Conservation (phyloP, 1,140 invertebrate species). For the Oryctes rhinoceros region DNA sequence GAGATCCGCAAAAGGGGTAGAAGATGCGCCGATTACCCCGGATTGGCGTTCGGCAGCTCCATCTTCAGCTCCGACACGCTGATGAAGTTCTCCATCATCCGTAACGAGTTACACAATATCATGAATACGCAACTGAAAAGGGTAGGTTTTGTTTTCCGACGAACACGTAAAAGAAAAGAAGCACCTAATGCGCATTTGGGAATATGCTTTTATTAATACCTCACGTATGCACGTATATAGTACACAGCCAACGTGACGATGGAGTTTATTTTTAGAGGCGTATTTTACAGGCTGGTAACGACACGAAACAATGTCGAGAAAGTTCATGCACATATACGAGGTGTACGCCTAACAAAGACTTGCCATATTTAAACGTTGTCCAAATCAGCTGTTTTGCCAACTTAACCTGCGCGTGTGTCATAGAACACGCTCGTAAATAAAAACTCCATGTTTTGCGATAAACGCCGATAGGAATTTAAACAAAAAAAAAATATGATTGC, state of each 20-base stretch:
- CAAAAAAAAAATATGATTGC: background rate
- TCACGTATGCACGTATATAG: slow-evolving; percentile 10
- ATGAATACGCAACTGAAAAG: slow-evolving; percentile 94
- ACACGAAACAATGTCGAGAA: background rate
- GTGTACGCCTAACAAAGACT: background rate
- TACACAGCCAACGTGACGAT: slow-evolving; percentile 18
- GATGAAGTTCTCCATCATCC: slow-evolving; percentile 97
- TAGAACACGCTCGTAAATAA: background rate
- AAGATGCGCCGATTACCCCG: slow-evolving; percentile 90
- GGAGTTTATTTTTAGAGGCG: slow-evolving; percentile 19
- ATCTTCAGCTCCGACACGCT: slow-evolving; percentile 96
- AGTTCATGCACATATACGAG: background rate
- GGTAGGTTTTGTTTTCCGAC: slow-evolving; percentile 73
- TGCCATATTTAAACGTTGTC: background rate
- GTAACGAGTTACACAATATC: slow-evolving; percentile 97
- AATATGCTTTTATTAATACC: too few relatives aligned
- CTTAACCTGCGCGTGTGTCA: background rate
- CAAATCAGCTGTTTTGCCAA: slow-evolving; percentile 17
- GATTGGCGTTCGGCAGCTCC: slow-evolving; percentile 87
- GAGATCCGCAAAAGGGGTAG: slow-evolving; percentile 77
- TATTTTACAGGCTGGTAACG: background rate
- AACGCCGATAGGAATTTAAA: too few relatives aligned
- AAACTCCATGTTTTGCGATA: too few relatives aligned
- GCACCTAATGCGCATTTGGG: background rate
- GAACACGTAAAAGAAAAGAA: slow-evolving; percentile 40